Conservation (phyloP, 2,888 invertebrate species). For the Drosophila siamana region DNA sequence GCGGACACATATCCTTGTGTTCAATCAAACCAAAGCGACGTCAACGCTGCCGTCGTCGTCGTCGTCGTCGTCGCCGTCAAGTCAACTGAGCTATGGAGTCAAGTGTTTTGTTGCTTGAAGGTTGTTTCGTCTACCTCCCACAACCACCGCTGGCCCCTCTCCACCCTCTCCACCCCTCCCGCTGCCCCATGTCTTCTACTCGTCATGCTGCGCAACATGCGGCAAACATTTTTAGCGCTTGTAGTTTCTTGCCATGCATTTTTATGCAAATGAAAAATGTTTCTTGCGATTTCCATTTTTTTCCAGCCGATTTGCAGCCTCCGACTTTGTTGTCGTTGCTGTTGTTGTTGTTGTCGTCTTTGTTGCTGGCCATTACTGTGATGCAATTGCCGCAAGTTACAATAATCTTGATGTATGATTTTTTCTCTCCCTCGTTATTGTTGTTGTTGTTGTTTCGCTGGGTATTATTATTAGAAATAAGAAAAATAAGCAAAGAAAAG, state of each 20-base stretch:
- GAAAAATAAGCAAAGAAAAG: conserved; percentile 18
- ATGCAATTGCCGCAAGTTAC: conserved; percentile 81
- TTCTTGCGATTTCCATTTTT: conserved; percentile 74
- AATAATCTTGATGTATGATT: conserved; percentile 81
- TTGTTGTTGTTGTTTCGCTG: conserved; percentile 14
- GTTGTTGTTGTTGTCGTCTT: conserved; percentile 23
- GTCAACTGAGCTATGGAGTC: conserved; percentile 50
- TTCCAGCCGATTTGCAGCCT: conserved; percentile 45
- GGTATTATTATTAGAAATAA: conserved; percentile 63
- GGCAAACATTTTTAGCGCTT: conserved; percentile 79
- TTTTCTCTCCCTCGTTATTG: conserved; percentile 57
- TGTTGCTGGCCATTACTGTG: conserved; percentile 71
- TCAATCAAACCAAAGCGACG: conserved; percentile 69
- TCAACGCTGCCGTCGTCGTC: no score
- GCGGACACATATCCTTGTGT: conserved; percentile 71
- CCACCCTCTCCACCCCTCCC: not conserved
- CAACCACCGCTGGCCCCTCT: conserved; percentile 32
- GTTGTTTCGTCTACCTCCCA: conserved; percentile 75
- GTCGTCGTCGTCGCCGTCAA: no score
- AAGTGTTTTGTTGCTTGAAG: conserved; percentile 80
- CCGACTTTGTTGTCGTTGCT: conserved; percentile 38
- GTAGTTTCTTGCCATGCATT: conserved; percentile 76
- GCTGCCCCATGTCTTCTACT: conserved; percentile 14
- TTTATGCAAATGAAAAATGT: conserved; percentile 82
- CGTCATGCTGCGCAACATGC: conserved; percentile 67